Conservation (phyloP, 2,888 invertebrate genomes). For the Tipula confusa region DNA sequence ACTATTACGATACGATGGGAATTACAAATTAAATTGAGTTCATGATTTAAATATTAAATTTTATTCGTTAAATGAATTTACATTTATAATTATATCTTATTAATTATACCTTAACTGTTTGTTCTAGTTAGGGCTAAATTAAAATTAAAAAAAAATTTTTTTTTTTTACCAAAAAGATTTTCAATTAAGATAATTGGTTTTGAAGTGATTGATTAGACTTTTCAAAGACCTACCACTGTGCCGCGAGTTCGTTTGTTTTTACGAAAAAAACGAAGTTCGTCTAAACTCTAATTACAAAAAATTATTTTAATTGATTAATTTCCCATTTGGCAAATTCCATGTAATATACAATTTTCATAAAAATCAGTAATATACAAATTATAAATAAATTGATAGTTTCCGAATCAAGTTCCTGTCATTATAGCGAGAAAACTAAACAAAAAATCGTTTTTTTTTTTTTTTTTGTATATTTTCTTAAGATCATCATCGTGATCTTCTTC, state of each 20-base stretch:
- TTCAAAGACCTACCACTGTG: neutral
- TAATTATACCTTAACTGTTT: constrained; percentile 3
- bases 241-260: neutral
- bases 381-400: neutral
- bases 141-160: neutral
- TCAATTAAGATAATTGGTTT: constrained; percentile 20
- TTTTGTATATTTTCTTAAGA: neutral
- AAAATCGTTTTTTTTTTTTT: too few relatives aligned
- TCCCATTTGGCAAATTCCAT: neutral
- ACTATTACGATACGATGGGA: neutral
- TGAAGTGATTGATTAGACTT: neutral
- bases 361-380: neutral
- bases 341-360: neutral
- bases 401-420: constrained; percentile 12
- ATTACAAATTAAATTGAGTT: constrained; percentile 1
- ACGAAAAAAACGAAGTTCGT: neutral
- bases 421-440: neutral
- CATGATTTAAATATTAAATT: neutral
- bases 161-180: neutral
- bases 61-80: constrained; percentile 12
- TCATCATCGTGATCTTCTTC: neutral
- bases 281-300: neutral
- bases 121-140: constrained; percentile 5
- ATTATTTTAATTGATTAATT: neutral
- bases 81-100: neutral